Evolutionary conservation across 2,888 invertebrate genomes (phyloP).

Genomic region (Slavum lentiscoides): DNA sequence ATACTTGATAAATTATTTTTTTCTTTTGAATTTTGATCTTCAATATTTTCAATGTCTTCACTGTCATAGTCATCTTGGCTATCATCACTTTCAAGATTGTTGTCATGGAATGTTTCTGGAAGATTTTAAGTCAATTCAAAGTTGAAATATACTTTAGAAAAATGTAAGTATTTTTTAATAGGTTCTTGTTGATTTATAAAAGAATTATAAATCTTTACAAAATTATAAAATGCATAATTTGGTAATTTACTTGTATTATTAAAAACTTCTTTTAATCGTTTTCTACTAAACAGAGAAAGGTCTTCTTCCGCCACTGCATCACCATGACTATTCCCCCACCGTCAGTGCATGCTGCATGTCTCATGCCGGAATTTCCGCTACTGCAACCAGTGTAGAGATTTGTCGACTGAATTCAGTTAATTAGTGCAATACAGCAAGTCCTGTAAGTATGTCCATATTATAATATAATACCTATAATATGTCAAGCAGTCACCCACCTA

Average conservation of each 20-base stretch:
- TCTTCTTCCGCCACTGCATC: too few relatives aligned
- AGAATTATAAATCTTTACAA: too few relatives aligned
- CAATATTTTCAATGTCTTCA: constrained; percentile 17
- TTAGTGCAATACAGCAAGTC: too few relatives aligned
- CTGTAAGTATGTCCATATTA: too few relatives aligned
- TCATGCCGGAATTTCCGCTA: too few relatives aligned
- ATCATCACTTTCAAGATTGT: constrained; percentile 19
- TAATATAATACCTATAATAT: too few relatives aligned
- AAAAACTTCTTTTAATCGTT: constrained; percentile 27
- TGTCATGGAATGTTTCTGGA: constrained; percentile 19
- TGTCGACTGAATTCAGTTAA: too few relatives aligned
- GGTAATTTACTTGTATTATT: constrained; percentile 31
- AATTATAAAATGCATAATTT: constrained; percentile 22
- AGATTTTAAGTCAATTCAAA: constrained; percentile 24
- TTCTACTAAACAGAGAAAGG: constrained; percentile 21
- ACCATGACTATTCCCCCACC: too few relatives aligned
- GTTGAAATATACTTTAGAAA: constrained; percentile 18
- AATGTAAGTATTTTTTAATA: constrained; percentile 26
- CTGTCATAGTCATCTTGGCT: constrained; percentile 20
- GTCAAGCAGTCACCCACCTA: too few relatives aligned
- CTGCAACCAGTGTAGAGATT: too few relatives aligned
- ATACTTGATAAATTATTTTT: constrained; percentile 26
- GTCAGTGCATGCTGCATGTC: too few relatives aligned
- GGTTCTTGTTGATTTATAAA: constrained; percentile 22
- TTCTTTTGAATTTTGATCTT: constrained; percentile 18